These are phyloP conservation scores for Drosophila nigricruria DNA, from an alignment of 2,888 invertebrate species.

Conservation along the genomic window DNA sequence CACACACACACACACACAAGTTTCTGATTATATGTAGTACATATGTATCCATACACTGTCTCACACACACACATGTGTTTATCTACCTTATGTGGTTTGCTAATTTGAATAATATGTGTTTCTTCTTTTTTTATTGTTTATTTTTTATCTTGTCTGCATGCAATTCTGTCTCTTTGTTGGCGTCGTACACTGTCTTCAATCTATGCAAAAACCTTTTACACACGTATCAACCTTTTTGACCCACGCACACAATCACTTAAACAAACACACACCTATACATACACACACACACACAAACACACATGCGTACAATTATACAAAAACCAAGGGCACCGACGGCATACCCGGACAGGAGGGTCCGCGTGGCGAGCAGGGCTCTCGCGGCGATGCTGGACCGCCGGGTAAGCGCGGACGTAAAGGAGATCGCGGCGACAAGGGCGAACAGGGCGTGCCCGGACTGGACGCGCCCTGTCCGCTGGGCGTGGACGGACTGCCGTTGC, in stretches of 20 bases:
- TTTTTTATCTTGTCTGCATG: constrained; percentile 63
- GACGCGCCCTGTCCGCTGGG: constrained; percentile 99
- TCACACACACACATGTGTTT: constrained; percentile 32
- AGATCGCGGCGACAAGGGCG: constrained; percentile 96
- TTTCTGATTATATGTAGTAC: constrained; percentile 12
- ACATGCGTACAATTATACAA: constrained; percentile 6
- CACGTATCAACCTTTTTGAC: constrained; percentile 44
- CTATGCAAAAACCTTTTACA: constrained; percentile 37
- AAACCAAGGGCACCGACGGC: constrained; percentile 94
- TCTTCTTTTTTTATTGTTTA: constrained; percentile 48
- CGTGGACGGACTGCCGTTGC: constrained; percentile 96
- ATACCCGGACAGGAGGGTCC: constrained; percentile 97
- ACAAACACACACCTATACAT: constrained; percentile 15
- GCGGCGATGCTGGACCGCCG: constrained; percentile 91
- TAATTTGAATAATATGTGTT: constrained; percentile 75
- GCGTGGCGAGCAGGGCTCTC: constrained; percentile 95
- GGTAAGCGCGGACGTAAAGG: constrained; percentile 97
- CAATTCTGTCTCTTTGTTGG: constrained; percentile 45
- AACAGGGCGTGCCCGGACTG: constrained; percentile 98
- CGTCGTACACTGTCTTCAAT: constrained; percentile 53
- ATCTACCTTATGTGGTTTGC: constrained; percentile 64
- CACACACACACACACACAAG: constrained; percentile 25
- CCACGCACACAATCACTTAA: constrained; percentile 22
- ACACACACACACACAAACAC: constrained; percentile 23
- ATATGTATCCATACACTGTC: constrained; percentile 22